phyloP scores from a whole-genome alignment of 2,113 vertebrate genomes.

The Prionailurus viverrinus region DNA sequence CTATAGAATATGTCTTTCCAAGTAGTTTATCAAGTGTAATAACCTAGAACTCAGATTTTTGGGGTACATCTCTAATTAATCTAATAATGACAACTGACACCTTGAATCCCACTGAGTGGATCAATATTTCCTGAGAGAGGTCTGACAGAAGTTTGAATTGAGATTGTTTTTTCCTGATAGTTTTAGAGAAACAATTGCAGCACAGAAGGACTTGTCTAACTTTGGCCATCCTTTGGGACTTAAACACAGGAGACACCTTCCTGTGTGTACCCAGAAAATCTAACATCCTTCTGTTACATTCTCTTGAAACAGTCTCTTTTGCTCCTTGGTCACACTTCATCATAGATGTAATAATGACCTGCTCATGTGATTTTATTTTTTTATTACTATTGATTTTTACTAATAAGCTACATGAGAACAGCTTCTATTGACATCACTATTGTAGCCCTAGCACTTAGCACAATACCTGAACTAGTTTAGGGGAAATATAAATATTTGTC shows the following conservation, averaged over 20 bases:
- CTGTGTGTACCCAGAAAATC: not conserved
- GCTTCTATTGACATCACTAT: not conserved
- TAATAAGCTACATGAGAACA: not conserved
- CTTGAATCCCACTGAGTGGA: not conserved
- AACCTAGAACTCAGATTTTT: not conserved
- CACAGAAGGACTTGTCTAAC: not conserved
- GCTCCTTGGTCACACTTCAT: not conserved
- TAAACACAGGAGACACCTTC: not conserved
- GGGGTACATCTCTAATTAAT: not conserved
- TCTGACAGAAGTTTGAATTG: not conserved
- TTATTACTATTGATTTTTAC: not conserved
- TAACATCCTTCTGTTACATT: not conserved
- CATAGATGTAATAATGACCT: not conserved
- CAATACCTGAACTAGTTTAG: not conserved
- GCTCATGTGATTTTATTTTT: not conserved
- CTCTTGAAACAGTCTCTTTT: not conserved
- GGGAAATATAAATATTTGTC: not conserved
- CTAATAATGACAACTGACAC: not conserved
- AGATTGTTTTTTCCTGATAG: accelerated
- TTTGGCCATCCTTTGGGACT: not conserved
- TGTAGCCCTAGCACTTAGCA: not conserved
- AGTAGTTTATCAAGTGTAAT: not conserved
- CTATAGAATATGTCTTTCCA: not conserved
- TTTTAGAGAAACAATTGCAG: not conserved
- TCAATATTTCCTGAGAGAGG: not conserved